Percentiles rank a stretch among this genome's conserved stretches.
Conservation (phyloP, 2,797 vertebrate genomes). For the Myotis findleyi region DNA sequence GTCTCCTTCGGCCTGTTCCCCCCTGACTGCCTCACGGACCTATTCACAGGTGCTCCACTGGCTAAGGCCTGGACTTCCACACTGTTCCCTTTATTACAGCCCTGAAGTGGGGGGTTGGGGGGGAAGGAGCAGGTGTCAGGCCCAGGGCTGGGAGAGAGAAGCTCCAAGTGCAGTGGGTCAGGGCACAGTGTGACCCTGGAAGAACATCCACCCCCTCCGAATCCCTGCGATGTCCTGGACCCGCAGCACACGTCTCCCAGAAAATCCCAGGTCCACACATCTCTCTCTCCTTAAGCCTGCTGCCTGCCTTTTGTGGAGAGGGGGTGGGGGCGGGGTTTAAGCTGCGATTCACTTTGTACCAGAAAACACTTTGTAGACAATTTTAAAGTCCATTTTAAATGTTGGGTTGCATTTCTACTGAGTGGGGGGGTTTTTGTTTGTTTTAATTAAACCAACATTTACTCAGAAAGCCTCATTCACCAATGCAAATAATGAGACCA, state of each 20-base stretch:
- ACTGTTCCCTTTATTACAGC: too few species aligned
- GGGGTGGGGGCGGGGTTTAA: not conserved
- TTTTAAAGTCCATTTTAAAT: conserved; percentile 23
- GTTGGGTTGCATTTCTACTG: not conserved
- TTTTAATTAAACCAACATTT: conserved; percentile 40
- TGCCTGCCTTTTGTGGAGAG: not conserved
- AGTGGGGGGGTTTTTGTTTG: not conserved
- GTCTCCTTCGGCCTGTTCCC: not conserved
- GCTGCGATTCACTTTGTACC: not conserved
- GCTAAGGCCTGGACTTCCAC: not conserved
- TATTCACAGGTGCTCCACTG: not conserved
- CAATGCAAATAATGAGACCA: not conserved
- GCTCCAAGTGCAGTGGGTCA: too few species aligned
- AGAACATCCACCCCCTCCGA: too few species aligned
- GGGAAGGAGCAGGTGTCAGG: not conserved
- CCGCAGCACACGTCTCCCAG: not conserved
- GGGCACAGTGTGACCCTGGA: fast-evolving
- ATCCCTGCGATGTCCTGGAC: fast-evolving
- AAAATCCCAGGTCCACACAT: fast-evolving
- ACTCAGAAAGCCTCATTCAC: conserved; percentile 24
- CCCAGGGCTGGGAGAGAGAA: not conserved
- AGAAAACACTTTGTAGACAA: not conserved
- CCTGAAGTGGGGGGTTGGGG: too few species aligned
- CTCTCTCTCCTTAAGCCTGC: not conserved
- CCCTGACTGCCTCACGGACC: not conserved